phyloP scores from a whole-genome alignment of 2,797 vertebrate genomes.

The Girardinus metallicus region DNA sequence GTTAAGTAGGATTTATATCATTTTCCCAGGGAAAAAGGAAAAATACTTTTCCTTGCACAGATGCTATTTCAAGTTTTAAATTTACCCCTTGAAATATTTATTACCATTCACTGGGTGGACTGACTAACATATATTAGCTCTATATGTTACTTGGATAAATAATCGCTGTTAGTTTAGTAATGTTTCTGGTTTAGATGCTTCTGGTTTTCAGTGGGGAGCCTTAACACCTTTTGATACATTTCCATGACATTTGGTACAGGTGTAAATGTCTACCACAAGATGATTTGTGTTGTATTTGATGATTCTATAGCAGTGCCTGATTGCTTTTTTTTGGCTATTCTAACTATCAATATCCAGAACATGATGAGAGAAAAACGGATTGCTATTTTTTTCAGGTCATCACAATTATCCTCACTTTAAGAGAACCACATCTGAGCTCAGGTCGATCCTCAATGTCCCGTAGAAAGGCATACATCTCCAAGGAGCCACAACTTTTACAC shows the following conservation, averaged over 20 bases:
- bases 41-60: background rate
- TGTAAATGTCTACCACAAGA: background rate
- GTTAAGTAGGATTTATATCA: background rate
- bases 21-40: background rate
- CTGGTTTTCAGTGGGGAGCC: conserved; percentile 5
- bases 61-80: background rate
- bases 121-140: background rate
- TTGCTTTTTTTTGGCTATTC: background rate
- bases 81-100: background rate
- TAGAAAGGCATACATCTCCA: conserved; percentile 13
- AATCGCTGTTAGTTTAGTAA: background rate
- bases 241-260: conserved; percentile 15
- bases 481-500: conserved; percentile 4
- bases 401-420: background rate
- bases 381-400: background rate
- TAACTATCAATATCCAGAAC: background rate
- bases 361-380: background rate
- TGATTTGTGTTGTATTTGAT: conserved; percentile 2
- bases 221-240: conserved; percentile 9
- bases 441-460: background rate
- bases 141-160: background rate
- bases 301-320: conserved; percentile 2
- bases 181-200: conserved; percentile 9
- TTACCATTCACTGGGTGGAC: conserved; percentile 3
- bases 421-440: background rate